These are phyloP conservation scores for Drosophila kuntzei DNA, from an alignment of 2,888 invertebrate genomes.

Conservation along the genomic window DNA sequence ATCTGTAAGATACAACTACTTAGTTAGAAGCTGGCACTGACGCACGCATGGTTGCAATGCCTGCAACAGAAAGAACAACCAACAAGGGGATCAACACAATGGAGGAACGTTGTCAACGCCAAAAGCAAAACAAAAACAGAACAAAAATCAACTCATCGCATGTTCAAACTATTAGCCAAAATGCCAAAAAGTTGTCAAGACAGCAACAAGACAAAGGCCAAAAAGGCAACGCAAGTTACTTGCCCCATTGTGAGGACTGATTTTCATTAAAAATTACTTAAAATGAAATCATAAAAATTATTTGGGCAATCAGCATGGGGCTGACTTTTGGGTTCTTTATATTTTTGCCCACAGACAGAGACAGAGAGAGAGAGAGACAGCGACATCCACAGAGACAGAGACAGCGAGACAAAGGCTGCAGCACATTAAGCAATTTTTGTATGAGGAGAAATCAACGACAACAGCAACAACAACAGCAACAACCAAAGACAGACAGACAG, in stretches of 20 bases:
- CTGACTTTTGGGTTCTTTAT: slow-evolving; percentile 55
- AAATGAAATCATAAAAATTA: slow-evolving; percentile 77
- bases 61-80: slow-evolving; percentile 43
- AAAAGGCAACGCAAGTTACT: slow-evolving; percentile 21
- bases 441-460: slow-evolving; percentile 57
- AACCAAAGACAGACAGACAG: slow-evolving; percentile 12
- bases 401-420: slow-evolving; percentile 66
- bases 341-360: slow-evolving; percentile 32
- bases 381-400: not conserved
- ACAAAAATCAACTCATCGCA: slow-evolving; percentile 71
- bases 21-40: slow-evolving; percentile 46
- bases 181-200: slow-evolving; percentile 65
- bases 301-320: slow-evolving; percentile 68
- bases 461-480: slow-evolving; percentile 20
- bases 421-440: slow-evolving; percentile 68
- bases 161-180: slow-evolving; percentile 79
- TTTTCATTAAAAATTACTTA: slow-evolving; percentile 84
- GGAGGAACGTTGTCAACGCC: slow-evolving; percentile 63
- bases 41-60: slow-evolving; percentile 57
- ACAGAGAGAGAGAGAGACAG: not conserved
- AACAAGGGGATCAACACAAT: slow-evolving; percentile 52
- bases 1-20: slow-evolving; percentile 38
- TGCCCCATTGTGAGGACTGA: slow-evolving; percentile 58
- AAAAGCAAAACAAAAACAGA: slow-evolving; percentile 8
- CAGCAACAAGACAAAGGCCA: not conserved